A percentile compares a stretch with the other conserved stretches of the same genome.
These are phyloP conservation scores for Melikaiella ostensackeni DNA, from an alignment of 2,888 invertebrate genomes.

Conservation along the genomic window DNA sequence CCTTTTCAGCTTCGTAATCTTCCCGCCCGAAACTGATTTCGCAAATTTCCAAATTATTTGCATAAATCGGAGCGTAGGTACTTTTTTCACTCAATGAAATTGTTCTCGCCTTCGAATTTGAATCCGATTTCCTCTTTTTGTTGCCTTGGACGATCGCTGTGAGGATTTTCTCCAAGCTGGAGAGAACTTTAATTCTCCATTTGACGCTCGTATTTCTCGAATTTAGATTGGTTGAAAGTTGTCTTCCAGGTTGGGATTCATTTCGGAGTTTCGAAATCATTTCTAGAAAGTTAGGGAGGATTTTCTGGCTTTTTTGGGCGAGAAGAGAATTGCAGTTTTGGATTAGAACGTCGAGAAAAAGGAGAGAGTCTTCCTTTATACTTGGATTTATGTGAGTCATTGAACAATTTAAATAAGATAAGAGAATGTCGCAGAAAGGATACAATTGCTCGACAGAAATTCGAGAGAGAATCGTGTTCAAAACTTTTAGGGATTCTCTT, in stretches of 20 bases:
- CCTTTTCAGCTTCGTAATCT: slow-evolving; percentile 61
- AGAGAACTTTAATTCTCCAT: slow-evolving; percentile 88
- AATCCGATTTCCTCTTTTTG: slow-evolving; percentile 51
- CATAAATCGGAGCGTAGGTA: slow-evolving; percentile 60
- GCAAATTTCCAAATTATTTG: slow-evolving; percentile 53
- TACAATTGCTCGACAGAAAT: slow-evolving; percentile 79
- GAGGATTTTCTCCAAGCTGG: slow-evolving; percentile 84
- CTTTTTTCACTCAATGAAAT: slow-evolving; percentile 50
- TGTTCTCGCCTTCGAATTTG: slow-evolving; percentile 28
- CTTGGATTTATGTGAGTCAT: slow-evolving; percentile 92
- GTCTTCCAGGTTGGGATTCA: slow-evolving; percentile 83
- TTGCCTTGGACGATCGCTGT: slow-evolving; percentile 71
- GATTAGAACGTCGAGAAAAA: slow-evolving; percentile 88
- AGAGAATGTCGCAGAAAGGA: slow-evolving; percentile 88
- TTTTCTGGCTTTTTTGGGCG: slow-evolving; percentile 83
- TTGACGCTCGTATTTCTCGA: slow-evolving; percentile 86
- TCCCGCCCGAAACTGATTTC: slow-evolving; percentile 59
- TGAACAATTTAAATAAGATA: slow-evolving; percentile 90
- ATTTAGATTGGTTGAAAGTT: slow-evolving; percentile 84
- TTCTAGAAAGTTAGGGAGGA: slow-evolving; percentile 89
- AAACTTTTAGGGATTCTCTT: slow-evolving; percentile 80
- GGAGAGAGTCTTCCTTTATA: slow-evolving; percentile 90
- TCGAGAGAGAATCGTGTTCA: slow-evolving; percentile 78
- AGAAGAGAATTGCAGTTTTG: slow-evolving; percentile 83
- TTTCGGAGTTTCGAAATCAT: slow-evolving; percentile 88